These are phyloP conservation scores for Danio jaintianensis DNA, from an alignment of 2,797 vertebrate genomes.

Conservation along the genomic window DNA sequence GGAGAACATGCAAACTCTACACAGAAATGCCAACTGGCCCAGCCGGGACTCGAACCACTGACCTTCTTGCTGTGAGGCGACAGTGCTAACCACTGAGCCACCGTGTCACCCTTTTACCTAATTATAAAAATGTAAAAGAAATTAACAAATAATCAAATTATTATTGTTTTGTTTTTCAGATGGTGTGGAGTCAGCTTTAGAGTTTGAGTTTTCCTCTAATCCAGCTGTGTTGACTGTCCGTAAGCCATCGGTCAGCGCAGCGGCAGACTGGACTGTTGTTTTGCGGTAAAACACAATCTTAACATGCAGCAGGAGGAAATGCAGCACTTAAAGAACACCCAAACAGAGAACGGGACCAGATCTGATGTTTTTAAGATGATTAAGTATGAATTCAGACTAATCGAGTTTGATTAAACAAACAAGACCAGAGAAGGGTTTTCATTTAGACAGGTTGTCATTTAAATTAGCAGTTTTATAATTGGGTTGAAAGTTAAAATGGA, in stretches of 20 bases:
- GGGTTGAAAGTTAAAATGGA: neutral
- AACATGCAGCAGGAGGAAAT: neutral
- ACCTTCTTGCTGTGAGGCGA: too few relatives aligned
- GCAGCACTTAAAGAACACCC: conserved; percentile 6
- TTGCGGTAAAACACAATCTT: conserved; percentile 73
- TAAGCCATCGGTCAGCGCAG: conserved; percentile 76
- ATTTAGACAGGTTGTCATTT: neutral
- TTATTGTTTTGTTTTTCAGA: conserved; percentile 54
- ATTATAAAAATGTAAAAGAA: too few relatives aligned
- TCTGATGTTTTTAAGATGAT: neutral
- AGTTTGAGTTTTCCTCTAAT: conserved; percentile 75
- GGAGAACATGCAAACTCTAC: too few relatives aligned
- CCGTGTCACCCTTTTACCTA: too few relatives aligned
- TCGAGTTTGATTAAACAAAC: neutral
- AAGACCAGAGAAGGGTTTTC: neutral
- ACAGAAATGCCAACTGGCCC: too few relatives aligned
- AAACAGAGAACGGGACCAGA: neutral
- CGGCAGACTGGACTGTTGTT: conserved; percentile 75
- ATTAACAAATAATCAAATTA: too few relatives aligned
- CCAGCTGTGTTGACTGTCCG: conserved; percentile 73
- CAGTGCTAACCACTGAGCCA: too few relatives aligned
- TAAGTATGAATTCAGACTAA: neutral
- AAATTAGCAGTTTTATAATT: neutral
- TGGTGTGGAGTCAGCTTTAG: conserved; percentile 66
- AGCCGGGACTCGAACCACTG: too few relatives aligned